These are phyloP conservation scores for Urocynchramus pylzowi DNA, from an alignment of 2,113 vertebrate species.

Conservation along the genomic window DNA sequence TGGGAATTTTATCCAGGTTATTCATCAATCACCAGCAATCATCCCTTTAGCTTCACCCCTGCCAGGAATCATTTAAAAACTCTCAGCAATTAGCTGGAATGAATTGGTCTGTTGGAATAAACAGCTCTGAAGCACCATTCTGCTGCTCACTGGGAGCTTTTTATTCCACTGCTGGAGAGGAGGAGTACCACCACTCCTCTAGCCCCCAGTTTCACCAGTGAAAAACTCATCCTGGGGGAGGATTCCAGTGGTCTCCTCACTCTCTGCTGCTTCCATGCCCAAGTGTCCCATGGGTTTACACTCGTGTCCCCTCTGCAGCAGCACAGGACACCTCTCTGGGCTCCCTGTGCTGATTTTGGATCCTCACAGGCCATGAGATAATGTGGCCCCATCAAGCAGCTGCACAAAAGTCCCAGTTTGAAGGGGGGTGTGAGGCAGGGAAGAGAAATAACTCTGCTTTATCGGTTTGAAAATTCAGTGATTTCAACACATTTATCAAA, in stretches of 20 bases:
- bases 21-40: slow-evolving; percentile 20
- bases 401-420: slow-evolving; percentile 1
- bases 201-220: not conserved
- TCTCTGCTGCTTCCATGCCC: not conserved
- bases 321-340: not conserved
- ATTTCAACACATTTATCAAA: slow-evolving; percentile 77
- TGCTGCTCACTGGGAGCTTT: not conserved
- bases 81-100: not conserved
- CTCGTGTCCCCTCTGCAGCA: not conserved
- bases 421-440: not conserved
- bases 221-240: not conserved
- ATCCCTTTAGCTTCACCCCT: not conserved
- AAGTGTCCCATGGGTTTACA: not conserved
- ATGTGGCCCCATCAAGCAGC: not conserved
- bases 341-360: not conserved
- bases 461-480: slow-evolving; percentile 65
- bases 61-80: slow-evolving; percentile 12
- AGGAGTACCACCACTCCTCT: not conserved
- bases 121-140: not conserved
- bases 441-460: slow-evolving; percentile 64
- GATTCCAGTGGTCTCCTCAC: not conserved
- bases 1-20: slow-evolving; percentile 10
- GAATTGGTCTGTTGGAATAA: not conserved
- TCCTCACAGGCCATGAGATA: not conserved
- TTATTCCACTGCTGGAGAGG: not conserved